Conservation (phyloP, 2,888 invertebrate genomes). For the Pandemis corylana region DNA sequence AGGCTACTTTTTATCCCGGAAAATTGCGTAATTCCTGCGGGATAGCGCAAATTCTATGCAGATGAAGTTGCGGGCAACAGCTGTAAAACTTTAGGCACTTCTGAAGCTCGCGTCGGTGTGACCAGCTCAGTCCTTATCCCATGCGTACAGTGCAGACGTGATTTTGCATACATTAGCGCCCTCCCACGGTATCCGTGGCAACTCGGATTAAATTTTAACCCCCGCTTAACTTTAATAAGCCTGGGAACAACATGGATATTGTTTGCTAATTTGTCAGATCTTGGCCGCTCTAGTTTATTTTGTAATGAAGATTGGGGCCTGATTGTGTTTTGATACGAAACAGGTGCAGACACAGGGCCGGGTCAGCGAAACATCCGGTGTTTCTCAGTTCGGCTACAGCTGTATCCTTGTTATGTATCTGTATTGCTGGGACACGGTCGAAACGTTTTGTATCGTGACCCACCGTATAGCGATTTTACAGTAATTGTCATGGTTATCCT, state of each 20-base stretch:
- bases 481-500: too few relatives aligned
- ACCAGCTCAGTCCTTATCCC: slow-evolving; percentile 47
- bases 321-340: slow-evolving; percentile 35
- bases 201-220: slow-evolving; percentile 64
- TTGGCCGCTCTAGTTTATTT: slow-evolving; percentile 43
- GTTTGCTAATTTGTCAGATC: slow-evolving; percentile 56
- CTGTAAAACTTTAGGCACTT: too few relatives aligned
- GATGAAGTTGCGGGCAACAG: too few relatives aligned
- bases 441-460: too few relatives aligned
- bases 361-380: background rate
- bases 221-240: slow-evolving; percentile 66
- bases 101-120: slow-evolving; percentile 39
- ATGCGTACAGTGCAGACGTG: slow-evolving; percentile 54
- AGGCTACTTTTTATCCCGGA: too few relatives aligned
- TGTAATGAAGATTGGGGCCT: slow-evolving; percentile 31
- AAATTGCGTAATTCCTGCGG: too few relatives aligned
- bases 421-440: background rate
- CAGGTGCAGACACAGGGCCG: slow-evolving; percentile 4
- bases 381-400: background rate
- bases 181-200: slow-evolving; percentile 51
- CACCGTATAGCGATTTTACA: too few relatives aligned
- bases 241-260: slow-evolving; percentile 51
- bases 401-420: background rate
- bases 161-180: slow-evolving; percentile 63
- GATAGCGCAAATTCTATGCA: too few relatives aligned